Evolutionary conservation across 2,113 vertebrate species (phyloP).

Genomic region (Bothrops jararaca): DNA sequence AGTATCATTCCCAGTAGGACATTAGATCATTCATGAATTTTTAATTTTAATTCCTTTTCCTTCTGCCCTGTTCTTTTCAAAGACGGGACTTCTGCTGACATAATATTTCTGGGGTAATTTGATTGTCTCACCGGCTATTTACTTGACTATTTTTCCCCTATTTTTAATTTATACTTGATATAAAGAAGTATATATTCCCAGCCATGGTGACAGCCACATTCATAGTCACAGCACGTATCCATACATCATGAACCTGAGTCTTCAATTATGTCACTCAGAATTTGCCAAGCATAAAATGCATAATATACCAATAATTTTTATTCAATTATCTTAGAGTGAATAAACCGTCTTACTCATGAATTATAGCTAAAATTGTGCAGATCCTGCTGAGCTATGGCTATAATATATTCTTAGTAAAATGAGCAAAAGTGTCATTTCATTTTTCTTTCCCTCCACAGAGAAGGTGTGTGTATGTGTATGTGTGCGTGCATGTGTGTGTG

Average conservation of each 20-base stretch:
- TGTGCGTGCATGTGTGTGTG: too few species aligned
- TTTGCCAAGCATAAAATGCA: background rate
- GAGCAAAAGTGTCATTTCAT: slow-evolving; percentile 26
- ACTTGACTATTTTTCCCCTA: background rate
- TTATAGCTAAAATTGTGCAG: slow-evolving; percentile 45
- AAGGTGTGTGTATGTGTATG: background rate
- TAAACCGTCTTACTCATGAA: slow-evolving; percentile 40
- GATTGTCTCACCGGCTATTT: slow-evolving; percentile 30
- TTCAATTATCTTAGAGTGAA: slow-evolving; percentile 34
- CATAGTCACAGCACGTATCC: background rate
- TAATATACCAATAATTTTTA: slow-evolving; percentile 19
- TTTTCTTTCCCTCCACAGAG: slow-evolving; percentile 8
- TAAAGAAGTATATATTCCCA: background rate
- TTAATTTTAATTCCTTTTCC: background rate
- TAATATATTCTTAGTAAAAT: slow-evolving; percentile 40
- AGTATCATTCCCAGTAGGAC: background rate
- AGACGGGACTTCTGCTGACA: background rate
- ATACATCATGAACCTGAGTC: background rate
- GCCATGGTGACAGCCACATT: background rate
- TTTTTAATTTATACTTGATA: background rate
- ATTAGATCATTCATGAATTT: background rate
- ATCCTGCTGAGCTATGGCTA: slow-evolving; percentile 13
- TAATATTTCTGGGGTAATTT: background rate
- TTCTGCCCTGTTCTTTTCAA: background rate
- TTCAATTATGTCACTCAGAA: background rate